Evolutionary conservation across 2,797 vertebrate species (phyloP), one percentile per base, ranked within the genome.

Genomic region (Phataginus tetradactyla): DNA sequence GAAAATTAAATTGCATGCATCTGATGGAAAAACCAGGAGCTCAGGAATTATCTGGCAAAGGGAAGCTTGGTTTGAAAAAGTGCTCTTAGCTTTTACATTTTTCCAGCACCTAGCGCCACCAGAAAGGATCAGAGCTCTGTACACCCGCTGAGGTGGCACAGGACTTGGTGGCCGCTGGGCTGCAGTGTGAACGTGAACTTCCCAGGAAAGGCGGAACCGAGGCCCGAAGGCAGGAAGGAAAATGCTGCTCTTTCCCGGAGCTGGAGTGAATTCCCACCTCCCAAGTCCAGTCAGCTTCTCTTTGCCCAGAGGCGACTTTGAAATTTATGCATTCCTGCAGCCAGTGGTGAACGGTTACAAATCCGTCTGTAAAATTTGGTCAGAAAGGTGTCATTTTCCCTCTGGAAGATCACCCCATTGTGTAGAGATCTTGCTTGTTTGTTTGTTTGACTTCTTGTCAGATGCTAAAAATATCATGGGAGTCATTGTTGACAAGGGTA

Each of bases 401-500:
- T 95, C 79, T 78, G 29, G 10, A 96, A 96, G 90, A 94, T 71
- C 94, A 94, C 15, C 39, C 79, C 85, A 79, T 92, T 96, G 85
- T 96, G 84, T 81, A 79, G 77, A 85, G 80, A 96, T 92, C 90
- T 85, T 78, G 85, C 96, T 95, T 91, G 80, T 74, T 96, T 97
- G 86, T 94, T 97, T 97, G 92, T 95, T 97, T 97, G 84, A 69
- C 80, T 89, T 93, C 90, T 94, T 71, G 85, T 75, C 86, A 96
- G 90, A 88, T 42, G 61, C 96, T 96, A 96, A 96, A 95, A 95
- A 97, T 97, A 95, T 12, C 68, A 45, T 7, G 32, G 32, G 32
- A 13, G 39, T 93, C 77, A 85, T 87, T 95, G 92, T 92, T 92
- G 81, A 96, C 34, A 85, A 88, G 88, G 61, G 69, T 37, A 81